These are phyloP conservation scores for Drosophila malerkotliana DNA, from an alignment of 1,140 invertebrate species.

Conservation along the genomic window DNA sequence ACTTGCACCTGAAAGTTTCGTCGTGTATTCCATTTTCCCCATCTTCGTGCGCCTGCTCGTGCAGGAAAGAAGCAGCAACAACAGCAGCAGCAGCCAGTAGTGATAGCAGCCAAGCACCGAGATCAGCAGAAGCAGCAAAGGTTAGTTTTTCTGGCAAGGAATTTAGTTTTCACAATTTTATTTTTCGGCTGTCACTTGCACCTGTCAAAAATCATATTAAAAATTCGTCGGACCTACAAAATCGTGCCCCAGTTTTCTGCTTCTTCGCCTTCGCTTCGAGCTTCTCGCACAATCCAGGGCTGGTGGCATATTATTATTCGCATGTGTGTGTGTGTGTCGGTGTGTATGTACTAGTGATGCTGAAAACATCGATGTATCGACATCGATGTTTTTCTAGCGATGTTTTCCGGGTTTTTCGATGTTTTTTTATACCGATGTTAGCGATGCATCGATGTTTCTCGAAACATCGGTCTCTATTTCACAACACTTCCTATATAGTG, in stretches of 20 bases:
- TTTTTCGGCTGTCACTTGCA: constrained; percentile 23
- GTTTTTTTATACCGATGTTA: too few relatives aligned
- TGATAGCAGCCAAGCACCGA: background rate
- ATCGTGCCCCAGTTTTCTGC: constrained; percentile 62
- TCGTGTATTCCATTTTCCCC: constrained; percentile 38
- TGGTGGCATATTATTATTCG: constrained; percentile 14
- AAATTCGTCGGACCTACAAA: constrained; percentile 45
- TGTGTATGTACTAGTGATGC: too few relatives aligned
- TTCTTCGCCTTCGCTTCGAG: background rate
- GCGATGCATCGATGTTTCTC: too few relatives aligned
- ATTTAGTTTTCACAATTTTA: background rate
- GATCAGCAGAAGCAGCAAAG: constrained; percentile 45
- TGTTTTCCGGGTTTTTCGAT: too few relatives aligned
- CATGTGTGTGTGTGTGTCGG: constrained; percentile 37
- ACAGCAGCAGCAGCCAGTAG: constrained; percentile 11
- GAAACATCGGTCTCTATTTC: too few relatives aligned
- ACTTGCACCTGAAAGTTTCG: constrained; percentile 79
- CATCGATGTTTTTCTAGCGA: too few relatives aligned
- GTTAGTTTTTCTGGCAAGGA: constrained; percentile 58
- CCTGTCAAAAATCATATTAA: constrained; percentile 65
- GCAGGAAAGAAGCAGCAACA: constrained; percentile 35
- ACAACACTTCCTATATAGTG: too few relatives aligned
- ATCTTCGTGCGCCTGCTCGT: constrained; percentile 57
- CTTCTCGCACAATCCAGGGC: constrained; percentile 50
- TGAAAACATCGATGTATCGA: too few relatives aligned